phyloP scores from a whole-genome alignment of 2,797 vertebrate genomes.

The Leptodactylus fallax region DNA sequence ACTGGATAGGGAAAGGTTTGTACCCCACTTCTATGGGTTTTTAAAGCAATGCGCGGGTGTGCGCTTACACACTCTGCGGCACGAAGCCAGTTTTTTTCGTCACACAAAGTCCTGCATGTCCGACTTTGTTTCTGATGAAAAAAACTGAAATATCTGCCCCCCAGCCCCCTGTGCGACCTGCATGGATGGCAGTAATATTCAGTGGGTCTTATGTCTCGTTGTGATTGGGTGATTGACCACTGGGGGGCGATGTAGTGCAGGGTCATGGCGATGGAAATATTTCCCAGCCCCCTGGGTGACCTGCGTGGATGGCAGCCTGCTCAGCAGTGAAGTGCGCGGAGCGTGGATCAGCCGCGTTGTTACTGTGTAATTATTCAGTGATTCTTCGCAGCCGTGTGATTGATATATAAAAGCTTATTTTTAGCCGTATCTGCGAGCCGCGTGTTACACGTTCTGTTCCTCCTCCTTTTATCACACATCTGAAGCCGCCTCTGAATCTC shows the following conservation, averaged over 20 bases:
- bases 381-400: neutral
- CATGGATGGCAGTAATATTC: too few relatives aligned
- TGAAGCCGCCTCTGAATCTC: neutral
- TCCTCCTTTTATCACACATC: conserved; percentile 37
- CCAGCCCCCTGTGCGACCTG: too few relatives aligned
- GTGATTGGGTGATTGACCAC: too few relatives aligned
- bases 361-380: conserved; percentile 6
- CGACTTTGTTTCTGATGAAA: too few relatives aligned
- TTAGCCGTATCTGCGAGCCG: conserved; percentile 3
- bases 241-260: neutral
- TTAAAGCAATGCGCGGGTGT: too few relatives aligned
- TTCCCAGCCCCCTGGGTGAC: neutral
- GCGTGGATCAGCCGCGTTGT: neutral
- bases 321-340: neutral
- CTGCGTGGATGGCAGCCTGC: neutral
- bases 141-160: too few relatives aligned
- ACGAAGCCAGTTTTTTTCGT: too few relatives aligned
- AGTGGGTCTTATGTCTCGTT: too few relatives aligned
- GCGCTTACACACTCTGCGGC: too few relatives aligned
- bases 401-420: conserved; percentile 43
- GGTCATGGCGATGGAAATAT: neutral
- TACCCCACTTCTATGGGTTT: too few relatives aligned
- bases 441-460: conserved; percentile 10
- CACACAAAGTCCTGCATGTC: too few relatives aligned
- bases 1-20: too few relatives aligned